A percentile compares a stretch with the other conserved stretches of the same genome.
phyloP scores from a whole-genome alignment of 2,113 vertebrate species.

The Stomatorhinus ivindoensis region DNA sequence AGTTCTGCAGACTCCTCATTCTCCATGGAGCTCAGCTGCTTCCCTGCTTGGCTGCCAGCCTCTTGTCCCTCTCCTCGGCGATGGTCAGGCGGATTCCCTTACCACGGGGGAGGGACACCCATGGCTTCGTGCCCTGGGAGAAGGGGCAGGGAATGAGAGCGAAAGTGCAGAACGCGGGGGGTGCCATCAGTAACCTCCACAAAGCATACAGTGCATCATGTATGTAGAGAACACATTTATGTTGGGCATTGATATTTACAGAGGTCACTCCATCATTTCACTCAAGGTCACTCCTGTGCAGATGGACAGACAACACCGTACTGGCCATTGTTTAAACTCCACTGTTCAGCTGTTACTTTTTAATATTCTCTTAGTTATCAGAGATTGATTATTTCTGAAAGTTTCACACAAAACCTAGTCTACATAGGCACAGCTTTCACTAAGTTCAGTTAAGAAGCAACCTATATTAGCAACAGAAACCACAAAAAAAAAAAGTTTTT shows the following conservation, averaged over 20 bases:
- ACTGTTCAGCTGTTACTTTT: not conserved
- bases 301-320: not conserved
- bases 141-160: not conserved
- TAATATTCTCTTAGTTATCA: not conserved
- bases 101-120: slow-evolving; percentile 92
- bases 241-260: not conserved
- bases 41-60: slow-evolving; percentile 87
- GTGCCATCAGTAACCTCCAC: not conserved
- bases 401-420: not conserved
- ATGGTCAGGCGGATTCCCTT: slow-evolving; percentile 96
- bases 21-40: slow-evolving; percentile 61
- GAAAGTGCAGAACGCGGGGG: not conserved
- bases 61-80: slow-evolving; percentile 96
- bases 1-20: not conserved
- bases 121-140: slow-evolving; percentile 85
- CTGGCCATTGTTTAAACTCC: not conserved
- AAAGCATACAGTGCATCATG: not conserved
- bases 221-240: not conserved
- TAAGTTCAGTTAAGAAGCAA: not conserved
- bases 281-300: not conserved
- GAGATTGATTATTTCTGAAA: not conserved
- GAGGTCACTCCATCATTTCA: not conserved
- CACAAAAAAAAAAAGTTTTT: not conserved
- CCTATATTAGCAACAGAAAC: not conserved
- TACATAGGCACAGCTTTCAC: not conserved